These are phyloP conservation scores for Anthophora plumipes DNA, from an alignment of 2,888 invertebrate genomes.

Conservation along the genomic window DNA sequence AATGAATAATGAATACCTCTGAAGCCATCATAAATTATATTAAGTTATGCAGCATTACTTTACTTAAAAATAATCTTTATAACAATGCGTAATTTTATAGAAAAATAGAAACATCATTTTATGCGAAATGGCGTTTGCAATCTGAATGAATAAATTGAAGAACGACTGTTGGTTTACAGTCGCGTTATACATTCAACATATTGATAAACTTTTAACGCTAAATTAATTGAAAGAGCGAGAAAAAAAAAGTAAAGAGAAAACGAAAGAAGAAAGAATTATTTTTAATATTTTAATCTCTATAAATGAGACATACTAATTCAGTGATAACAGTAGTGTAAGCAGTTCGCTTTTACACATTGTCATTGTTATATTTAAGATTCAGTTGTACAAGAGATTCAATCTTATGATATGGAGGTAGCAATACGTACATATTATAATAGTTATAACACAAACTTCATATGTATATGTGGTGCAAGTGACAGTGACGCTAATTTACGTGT, in stretches of 20 bases:
- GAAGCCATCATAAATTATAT: slow-evolving; percentile 28
- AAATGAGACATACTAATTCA: slow-evolving; percentile 18
- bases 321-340: slow-evolving; percentile 24
- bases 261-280: neutral
- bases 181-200: neutral
- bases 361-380: slow-evolving; percentile 20
- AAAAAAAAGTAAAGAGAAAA: neutral
- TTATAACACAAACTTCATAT: slow-evolving; percentile 41
- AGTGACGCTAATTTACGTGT: slow-evolving; percentile 60
- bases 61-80: neutral
- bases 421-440: slow-evolving; percentile 39
- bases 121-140: neutral
- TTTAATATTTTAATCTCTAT: neutral
- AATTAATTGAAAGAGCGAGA: neutral
- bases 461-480: slow-evolving; percentile 53
- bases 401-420: slow-evolving; percentile 38
- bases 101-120: too few relatives aligned
- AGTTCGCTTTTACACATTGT: slow-evolving; percentile 10
- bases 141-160: neutral
- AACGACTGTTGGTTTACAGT: neutral
- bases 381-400: slow-evolving; percentile 46
- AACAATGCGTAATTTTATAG: neutral
- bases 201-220: neutral
- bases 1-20: slow-evolving; percentile 16
- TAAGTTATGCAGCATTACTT: slow-evolving; percentile 1